Conservation (phyloP, 2,797 vertebrate species). For the Typhlichthys subterraneus region DNA sequence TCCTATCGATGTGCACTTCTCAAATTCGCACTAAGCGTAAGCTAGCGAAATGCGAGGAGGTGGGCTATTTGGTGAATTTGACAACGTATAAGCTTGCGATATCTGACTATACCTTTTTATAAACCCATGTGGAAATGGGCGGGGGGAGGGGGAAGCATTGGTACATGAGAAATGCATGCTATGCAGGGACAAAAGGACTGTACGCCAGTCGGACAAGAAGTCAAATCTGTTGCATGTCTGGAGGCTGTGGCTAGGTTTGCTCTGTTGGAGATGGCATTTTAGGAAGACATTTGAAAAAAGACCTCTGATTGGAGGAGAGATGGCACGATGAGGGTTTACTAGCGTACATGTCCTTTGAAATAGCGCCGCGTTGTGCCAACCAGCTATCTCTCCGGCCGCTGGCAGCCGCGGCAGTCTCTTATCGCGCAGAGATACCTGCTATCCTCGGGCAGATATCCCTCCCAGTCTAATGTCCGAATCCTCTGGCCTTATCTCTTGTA, state of each 20-base stretch:
- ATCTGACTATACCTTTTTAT: too few species aligned
- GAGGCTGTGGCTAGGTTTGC: conserved; percentile 11
- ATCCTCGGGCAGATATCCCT: conserved; percentile 7
- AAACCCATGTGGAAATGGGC: not conserved
- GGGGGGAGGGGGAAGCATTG: not conserved
- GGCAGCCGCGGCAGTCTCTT: conserved; percentile 7
- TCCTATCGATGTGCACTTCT: too few species aligned
- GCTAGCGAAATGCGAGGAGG: too few species aligned
- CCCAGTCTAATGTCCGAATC: conserved; percentile 40
- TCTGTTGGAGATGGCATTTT: conserved; percentile 7
- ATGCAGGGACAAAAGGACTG: not conserved
- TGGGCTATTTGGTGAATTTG: too few species aligned
- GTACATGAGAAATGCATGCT: conserved; percentile 1
- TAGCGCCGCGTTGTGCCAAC: not conserved
- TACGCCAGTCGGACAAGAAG: conserved; percentile 1
- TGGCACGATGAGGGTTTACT: conserved; percentile 47
- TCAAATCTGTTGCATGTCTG: conserved; percentile 7
- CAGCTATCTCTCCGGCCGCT: conserved; percentile 11
- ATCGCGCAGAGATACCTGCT: conserved; percentile 18
- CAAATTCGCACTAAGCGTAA: too few species aligned
- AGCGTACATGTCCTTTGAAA: conserved; percentile 30
- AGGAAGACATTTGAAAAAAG: too few species aligned
- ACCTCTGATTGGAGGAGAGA: conserved; percentile 37
- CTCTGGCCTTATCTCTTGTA: conserved; percentile 50
- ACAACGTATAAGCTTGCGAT: too few species aligned